Evolutionary conservation across 2,888 invertebrate species (phyloP), one percentile per base, ranked within the genome.

Genomic region (Phyllotreta cruciferae): DNA sequence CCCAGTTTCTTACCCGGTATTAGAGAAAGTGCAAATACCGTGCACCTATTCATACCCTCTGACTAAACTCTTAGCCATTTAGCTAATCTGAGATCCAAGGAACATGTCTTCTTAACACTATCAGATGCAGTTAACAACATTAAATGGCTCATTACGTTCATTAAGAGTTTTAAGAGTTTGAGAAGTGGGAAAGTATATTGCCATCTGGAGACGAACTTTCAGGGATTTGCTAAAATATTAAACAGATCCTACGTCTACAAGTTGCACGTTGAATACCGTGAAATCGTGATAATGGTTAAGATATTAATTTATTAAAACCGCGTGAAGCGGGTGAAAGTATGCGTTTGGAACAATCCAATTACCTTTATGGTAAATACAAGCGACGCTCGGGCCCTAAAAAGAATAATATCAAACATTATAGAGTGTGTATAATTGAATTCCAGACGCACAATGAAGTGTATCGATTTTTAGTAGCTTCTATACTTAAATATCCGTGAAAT

Each of bases 401-500:
- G 55, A 68, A 68, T 69, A 64, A 73, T 71, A 68, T 69, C 71
- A 74, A 75, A 74, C 73, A 74, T 70, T 74, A 70, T 72, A 70
- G 70, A 67, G 71, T 72, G 71, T 74, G 70, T 76, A 67, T 67
- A 77, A 77, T 76, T 76, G 71, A 77, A 77, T 75, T 74, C 74
- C 72, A 70, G 71, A 70, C 73, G 75, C 68, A 73, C 70, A 75
- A 70, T 66, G 66, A 63, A 71, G 64, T 70, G 67, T 63, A 66
- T 68, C 68, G 68, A 73, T 73, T 76, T 76, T 76, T 70, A 68
- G 69, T 62, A 67, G 69, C 74, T 74, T 75, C 76, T 75, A 70
- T 73, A 67, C 70, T 69, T 76, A 76, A 79, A 79, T 71, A 78
- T 76, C 77, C 79, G 78, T 79, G 78, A 79, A 79, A 79, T 79